Evolutionary conservation across 2,113 vertebrate genomes (phyloP).

Genomic region (Zosterops borbonicus): DNA sequence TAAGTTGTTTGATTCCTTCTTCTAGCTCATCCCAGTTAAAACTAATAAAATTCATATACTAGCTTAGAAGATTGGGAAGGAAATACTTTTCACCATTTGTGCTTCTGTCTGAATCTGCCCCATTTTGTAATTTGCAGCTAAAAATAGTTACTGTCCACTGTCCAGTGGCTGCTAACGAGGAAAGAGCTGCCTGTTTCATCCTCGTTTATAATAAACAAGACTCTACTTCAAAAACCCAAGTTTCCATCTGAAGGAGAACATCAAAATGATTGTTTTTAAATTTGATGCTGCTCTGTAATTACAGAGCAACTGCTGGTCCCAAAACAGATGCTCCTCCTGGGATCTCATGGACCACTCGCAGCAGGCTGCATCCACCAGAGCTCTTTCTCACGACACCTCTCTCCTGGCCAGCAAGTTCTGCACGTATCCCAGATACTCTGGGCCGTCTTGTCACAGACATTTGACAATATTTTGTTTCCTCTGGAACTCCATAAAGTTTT

Average conservation of each 20-base stretch:
- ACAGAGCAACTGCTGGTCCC: neutral
- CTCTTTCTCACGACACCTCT: constrained; percentile 63
- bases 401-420: constrained; percentile 33
- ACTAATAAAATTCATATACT: neutral
- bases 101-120: neutral
- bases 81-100: neutral
- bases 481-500: neutral
- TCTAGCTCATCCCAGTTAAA: neutral
- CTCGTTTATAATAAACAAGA: neutral
- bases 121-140: neutral
- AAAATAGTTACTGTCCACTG: neutral
- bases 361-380: constrained; percentile 47
- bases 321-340: constrained; percentile 20
- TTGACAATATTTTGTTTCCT: neutral
- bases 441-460: neutral
- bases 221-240: neutral
- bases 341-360: constrained; percentile 46
- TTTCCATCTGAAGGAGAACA: neutral
- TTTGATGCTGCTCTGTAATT: constrained; percentile 30
- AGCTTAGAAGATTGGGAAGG: neutral
- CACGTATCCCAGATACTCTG: constrained; percentile 39
- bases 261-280: constrained; percentile 38
- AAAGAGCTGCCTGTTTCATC: neutral
- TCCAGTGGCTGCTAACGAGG: neutral
- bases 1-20: neutral